A percentile compares a stretch with the other conserved stretches of the same genome.
These are phyloP conservation scores for Rhorus exstirpatorius DNA, from an alignment of 2,888 invertebrate species.

Conservation along the genomic window DNA sequence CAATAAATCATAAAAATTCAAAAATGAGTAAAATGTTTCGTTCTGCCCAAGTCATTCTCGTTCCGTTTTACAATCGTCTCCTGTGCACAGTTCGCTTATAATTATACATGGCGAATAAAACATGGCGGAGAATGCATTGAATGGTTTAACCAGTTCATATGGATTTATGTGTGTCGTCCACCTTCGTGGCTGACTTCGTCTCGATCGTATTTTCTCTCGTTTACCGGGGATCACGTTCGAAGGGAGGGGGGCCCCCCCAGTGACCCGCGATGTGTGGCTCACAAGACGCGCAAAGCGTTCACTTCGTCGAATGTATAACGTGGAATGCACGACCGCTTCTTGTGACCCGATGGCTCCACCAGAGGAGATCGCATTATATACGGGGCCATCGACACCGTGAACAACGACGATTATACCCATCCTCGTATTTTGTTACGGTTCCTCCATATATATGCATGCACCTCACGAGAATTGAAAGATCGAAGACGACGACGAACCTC, in stretches of 20 bases:
- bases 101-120: background rate
- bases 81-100: background rate
- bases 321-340: slow-evolving; percentile 66
- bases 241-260: too few relatives aligned
- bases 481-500: background rate
- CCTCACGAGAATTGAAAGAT: background rate
- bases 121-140: slow-evolving; percentile 28
- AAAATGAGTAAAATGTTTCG: too few relatives aligned
- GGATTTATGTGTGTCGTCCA: slow-evolving; percentile 62
- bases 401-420: slow-evolving; percentile 24
- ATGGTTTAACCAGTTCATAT: slow-evolving; percentile 48
- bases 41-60: too few relatives aligned
- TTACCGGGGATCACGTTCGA: slow-evolving; percentile 61
- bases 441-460: background rate
- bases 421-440: slow-evolving; percentile 10
- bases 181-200: slow-evolving; percentile 37
- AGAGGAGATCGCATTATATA: slow-evolving; percentile 16
- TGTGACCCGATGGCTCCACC: slow-evolving; percentile 17
- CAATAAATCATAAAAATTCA: too few relatives aligned
- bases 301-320: slow-evolving; percentile 62
- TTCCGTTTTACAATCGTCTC: too few relatives aligned
- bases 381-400: slow-evolving; percentile 30
- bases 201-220: slow-evolving; percentile 35
- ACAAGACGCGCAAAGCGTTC: slow-evolving; percentile 32
- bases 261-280: slow-evolving; percentile 71